These are phyloP conservation scores for Oryzaephilus surinamensis DNA, from an alignment of 1,140 invertebrate species.

Conservation along the genomic window DNA sequence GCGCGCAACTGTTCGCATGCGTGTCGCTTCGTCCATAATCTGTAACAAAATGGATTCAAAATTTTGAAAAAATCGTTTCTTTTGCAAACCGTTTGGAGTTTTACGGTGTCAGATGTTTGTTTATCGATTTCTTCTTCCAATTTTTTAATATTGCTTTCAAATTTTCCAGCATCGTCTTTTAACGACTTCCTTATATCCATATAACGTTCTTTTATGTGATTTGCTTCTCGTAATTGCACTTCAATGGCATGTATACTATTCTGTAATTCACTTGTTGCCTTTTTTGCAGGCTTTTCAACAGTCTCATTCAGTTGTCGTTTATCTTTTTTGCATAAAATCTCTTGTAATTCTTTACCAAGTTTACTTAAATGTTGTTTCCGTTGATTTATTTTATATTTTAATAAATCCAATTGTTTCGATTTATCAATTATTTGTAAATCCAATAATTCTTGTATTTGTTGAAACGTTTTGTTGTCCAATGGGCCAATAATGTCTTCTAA, in stretches of 20 bases:
- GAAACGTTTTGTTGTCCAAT: conserved; percentile 39
- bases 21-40: conserved; percentile 47
- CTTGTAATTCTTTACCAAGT: conserved; percentile 27
- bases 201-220: conserved; percentile 67
- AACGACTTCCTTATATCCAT: conserved; percentile 57
- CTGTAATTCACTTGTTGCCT: conserved; percentile 57
- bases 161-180: conserved; percentile 55
- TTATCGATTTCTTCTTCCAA: conserved; percentile 53
- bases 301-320: conserved; percentile 19
- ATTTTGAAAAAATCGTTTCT: not conserved
- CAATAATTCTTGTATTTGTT: conserved; percentile 48
- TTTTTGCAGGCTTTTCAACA: conserved; percentile 24
- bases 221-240: conserved; percentile 68
- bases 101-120: conserved; percentile 59
- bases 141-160: conserved; percentile 57
- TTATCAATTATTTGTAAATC: conserved; percentile 67
- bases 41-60: conserved; percentile 1
- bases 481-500: conserved; percentile 23
- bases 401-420: conserved; percentile 60
- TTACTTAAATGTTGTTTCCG: conserved; percentile 18
- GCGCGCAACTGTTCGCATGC: conserved; percentile 54
- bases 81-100: conserved; percentile 41
- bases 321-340: conserved; percentile 19
- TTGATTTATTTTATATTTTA: conserved; percentile 39
- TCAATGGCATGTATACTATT: conserved; percentile 65